Conservation (phyloP, 1,140 invertebrate genomes). For the Druon quercuslanigerum region DNA sequence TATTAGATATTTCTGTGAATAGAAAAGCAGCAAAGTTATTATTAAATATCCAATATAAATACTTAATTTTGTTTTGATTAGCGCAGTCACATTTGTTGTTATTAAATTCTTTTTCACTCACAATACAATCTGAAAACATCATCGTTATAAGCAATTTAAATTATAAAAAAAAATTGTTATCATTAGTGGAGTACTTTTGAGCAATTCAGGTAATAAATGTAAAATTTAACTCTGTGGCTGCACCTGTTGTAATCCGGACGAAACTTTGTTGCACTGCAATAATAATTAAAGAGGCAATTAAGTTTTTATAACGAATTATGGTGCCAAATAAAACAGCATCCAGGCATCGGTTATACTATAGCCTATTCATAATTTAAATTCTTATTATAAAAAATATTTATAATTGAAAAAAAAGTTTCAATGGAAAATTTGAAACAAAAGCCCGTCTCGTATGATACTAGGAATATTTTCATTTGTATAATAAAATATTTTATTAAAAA, state of each 20-base stretch:
- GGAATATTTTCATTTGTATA: too few species aligned
- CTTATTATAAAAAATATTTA: neutral
- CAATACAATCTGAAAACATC: neutral
- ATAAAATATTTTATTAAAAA: too few species aligned
- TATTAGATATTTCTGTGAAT: too few species aligned
- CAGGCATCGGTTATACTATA: conserved; percentile 1
- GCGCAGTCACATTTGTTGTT: neutral
- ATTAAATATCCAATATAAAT: too few species aligned
- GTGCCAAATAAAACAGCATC: conserved; percentile 21
- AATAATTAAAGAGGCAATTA: conserved; percentile 37
- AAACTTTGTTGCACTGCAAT: conserved; percentile 32
- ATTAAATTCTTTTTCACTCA: conserved; percentile 15
- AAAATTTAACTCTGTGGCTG: conserved; percentile 7
- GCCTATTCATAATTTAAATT: neutral
- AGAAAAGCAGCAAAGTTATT: too few species aligned
- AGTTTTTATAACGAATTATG: conserved; percentile 40
- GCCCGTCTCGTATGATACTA: too few species aligned
- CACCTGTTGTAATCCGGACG: conserved; percentile 27
- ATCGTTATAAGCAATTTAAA: neutral
- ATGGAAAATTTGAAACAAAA: too few species aligned
- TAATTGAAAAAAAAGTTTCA: too few species aligned
- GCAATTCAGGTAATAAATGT: conserved; percentile 18
- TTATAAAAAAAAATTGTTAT: neutral
- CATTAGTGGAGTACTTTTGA: conserved; percentile 26
- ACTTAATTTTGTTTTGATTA: too few species aligned